These are phyloP conservation scores for Trissoscelio sp. DNA, from an alignment of 2,888 invertebrate genomes.

Conservation along the genomic window DNA sequence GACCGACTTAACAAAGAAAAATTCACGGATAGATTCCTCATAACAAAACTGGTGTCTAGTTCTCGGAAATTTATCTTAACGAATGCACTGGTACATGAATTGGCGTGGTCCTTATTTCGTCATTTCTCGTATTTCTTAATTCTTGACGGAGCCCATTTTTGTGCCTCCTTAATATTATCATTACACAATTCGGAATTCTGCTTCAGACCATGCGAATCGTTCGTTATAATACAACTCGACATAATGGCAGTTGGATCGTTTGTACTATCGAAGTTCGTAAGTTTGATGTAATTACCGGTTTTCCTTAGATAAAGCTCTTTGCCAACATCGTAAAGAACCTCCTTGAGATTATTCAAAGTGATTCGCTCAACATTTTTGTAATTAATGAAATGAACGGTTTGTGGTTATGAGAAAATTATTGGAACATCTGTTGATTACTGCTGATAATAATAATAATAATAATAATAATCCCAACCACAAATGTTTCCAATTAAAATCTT, in stretches of 20 bases:
- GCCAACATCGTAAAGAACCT: slow-evolving; percentile 2
- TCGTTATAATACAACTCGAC: slow-evolving; percentile 15
- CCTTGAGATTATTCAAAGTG: slow-evolving; percentile 25
- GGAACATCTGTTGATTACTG: slow-evolving; percentile 4
- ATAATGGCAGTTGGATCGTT: slow-evolving; percentile 17
- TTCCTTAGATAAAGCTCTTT: slow-evolving; percentile 18
- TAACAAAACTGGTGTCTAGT: slow-evolving; percentile 48
- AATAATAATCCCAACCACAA: too few species aligned
- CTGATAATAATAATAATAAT: slow-evolving; percentile 2
- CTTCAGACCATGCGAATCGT: slow-evolving; percentile 9
- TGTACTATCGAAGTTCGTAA: slow-evolving; percentile 19
- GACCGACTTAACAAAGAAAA: slow-evolving; percentile 77
- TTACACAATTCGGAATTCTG: slow-evolving; percentile 15
- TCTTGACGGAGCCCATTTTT: slow-evolving; percentile 4
- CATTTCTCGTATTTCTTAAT: background rate
- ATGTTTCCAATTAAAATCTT: background rate
- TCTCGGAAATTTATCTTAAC: slow-evolving; percentile 39
- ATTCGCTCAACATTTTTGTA: slow-evolving; percentile 24
- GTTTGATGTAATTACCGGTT: slow-evolving; percentile 37
- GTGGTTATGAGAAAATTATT: slow-evolving; percentile 5
- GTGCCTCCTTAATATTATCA: slow-evolving; percentile 10
- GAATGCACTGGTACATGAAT: slow-evolving; percentile 19
- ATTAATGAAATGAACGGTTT: slow-evolving; percentile 15
- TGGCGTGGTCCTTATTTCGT: slow-evolving; percentile 5
- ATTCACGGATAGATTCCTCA: slow-evolving; percentile 74